Base-by-base conservation (phyloP, 64 coral and sea anemone species). In the Platygyra sinensis region DNA sequence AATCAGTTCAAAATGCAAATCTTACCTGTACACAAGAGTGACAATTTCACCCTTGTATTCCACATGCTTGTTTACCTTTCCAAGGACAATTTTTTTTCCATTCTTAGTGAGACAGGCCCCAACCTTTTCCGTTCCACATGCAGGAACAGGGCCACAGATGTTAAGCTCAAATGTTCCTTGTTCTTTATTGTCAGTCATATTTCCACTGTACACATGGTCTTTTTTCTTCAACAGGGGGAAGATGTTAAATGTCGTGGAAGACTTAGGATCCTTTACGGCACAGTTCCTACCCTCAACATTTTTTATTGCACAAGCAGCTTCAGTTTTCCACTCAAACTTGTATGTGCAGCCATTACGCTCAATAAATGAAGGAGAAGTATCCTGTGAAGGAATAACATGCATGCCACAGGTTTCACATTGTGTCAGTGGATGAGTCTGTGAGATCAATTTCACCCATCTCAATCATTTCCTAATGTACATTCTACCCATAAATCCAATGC, bases 171-270 rank as follows among this genome's bases (percentile, higher is more conserved):
- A 78, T 4, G 16, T 74, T 46, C 79, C 80, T 50, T 72, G 32
- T 51, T 38, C 81, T 19, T 85, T 64, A 10, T 55, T 39, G 11
- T 62, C 72, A 4, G 39, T 39, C 9, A 73, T 64, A 20, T 71
- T 79, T 2, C 89, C 51, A 28, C 28, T 32, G 81, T 89, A 84
- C 29, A 74, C 59, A 20, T 28, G 46, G 17, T 51, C 28, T 11
- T 11, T 1, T 19, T 4, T 20, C 10, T 71, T 88, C 14, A 5
- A 75, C 29, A 94, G 49, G 5, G 93, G 80, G 8, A 85, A 42
- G 0, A 94, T 42, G 19, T 94, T 89, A 22, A 89, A 94, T 11
- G 32, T 75, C 24, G 87, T 94, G 73, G 60, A 81, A 17, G 93
- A 89, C 33, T 89, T 89, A 19, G 93, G 88, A 60, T 94, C 93